phyloP scores from a whole-genome alignment of 1,140 invertebrate genomes.

The Plutomurus gul region DNA sequence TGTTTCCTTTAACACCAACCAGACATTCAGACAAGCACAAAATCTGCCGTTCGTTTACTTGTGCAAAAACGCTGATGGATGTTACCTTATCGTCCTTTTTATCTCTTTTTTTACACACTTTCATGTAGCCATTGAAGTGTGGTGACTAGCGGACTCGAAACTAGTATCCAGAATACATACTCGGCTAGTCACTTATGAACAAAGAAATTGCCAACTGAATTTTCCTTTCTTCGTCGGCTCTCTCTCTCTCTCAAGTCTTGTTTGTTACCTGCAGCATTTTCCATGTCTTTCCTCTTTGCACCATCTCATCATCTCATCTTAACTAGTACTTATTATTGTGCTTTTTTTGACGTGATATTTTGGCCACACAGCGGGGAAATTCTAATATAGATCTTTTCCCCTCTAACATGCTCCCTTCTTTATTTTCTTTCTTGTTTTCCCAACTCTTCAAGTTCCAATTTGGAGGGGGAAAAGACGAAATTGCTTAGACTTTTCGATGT shows the following conservation, averaged over 20 bases:
- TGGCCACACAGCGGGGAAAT: neutral
- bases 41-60: neutral
- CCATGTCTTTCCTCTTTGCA: neutral
- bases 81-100: neutral
- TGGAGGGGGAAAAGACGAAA: too few species aligned
- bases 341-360: neutral
- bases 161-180: too few species aligned
- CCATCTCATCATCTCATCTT: slow-evolving; percentile 7
- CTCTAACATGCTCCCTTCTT: neutral
- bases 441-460: too few species aligned
- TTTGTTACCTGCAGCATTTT: neutral
- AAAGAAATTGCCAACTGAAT: neutral
- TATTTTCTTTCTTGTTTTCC: neutral
- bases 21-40: neutral
- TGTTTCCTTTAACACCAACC: neutral
- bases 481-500: too few species aligned
- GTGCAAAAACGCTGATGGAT: neutral
- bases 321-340: neutral
- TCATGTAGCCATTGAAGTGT: too few species aligned
- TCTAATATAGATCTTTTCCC: neutral
- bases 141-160: too few species aligned
- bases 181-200: neutral
- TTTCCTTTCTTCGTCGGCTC: neutral
- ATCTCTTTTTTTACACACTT: too few species aligned
- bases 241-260: slow-evolving; percentile 2